Base-by-base conservation (phyloP, 1,140 invertebrate species). In the Batillaria attramentaria region DNA sequence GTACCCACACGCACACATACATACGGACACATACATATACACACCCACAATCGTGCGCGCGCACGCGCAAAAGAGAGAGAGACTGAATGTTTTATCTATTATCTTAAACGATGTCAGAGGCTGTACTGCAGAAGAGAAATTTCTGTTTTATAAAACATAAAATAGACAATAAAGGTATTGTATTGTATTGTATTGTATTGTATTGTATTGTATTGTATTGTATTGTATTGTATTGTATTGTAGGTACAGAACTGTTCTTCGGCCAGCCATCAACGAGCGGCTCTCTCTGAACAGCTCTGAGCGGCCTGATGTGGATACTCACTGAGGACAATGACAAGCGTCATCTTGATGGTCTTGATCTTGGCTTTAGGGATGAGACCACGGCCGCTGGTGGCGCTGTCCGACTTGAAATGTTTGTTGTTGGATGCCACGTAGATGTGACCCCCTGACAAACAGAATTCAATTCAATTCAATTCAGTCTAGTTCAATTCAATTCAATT, bases 301-400 rank as follows among this genome's bases (percentile, higher is more conserved):
- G 18, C 20, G 35, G n/a, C n/a, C n/a, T 35, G 6, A 28, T 24
- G 20, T n/a, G n/a, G n/a, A 24, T 4, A 54, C 90, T 94, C 91
- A 97, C 96, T 95, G 85, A 97, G 95, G 78, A 98, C 96, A 85
- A 98, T 98, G 79, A 97, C 96, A 79, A 98, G 95, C 0, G 97
- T 98, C 97, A 98, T 98, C 91, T 98, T 98, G 62, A 98, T 95
- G 28, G 96, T 98, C 92, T 97, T 98, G 82, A 98, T 96, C 92
- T 97, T 98, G 20, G 97, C 97, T 84, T 95, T 92, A 0, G 97
- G 97, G 87, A 98, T 98, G 16, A 98, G 93, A 46, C 97, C 97
- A 73, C 96, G 77, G 0, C 92, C 84, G 72, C 82, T 85, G 54
- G 69, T 54, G 42, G 81, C 68, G 35, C 50, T 72, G 50, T 77